A percentile compares a stretch with the other conserved stretches of the same genome.
phyloP scores from a whole-genome alignment of 2,888 invertebrate genomes.

The Notodonta ziczac region DNA sequence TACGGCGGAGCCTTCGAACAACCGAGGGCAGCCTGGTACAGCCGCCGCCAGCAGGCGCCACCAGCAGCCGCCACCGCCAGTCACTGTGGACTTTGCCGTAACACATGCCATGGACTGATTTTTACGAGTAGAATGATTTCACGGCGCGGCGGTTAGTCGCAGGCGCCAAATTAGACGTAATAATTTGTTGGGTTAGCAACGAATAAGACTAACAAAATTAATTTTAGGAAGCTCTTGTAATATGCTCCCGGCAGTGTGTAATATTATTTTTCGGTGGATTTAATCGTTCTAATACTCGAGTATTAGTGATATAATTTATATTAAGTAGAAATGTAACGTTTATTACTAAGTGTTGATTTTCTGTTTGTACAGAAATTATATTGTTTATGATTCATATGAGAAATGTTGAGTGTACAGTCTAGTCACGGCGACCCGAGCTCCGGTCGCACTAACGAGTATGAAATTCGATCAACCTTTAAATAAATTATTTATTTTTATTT shows the following conservation, averaged over 20 bases:
- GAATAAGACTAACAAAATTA: slow-evolving; percentile 79
- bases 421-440: slow-evolving; percentile 81
- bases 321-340: slow-evolving; percentile 79
- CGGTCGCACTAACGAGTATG: slow-evolving; percentile 69
- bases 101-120: slow-evolving; percentile 44
- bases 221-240: slow-evolving; percentile 70
- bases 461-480: slow-evolving; percentile 72
- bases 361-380: slow-evolving; percentile 79
- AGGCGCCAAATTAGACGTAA: slow-evolving; percentile 54
- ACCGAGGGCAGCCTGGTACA: not conserved
- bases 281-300: slow-evolving; percentile 83
- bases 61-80: slow-evolving; percentile 4
- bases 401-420: slow-evolving; percentile 83
- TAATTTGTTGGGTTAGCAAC: slow-evolving; percentile 66
- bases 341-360: slow-evolving; percentile 81
- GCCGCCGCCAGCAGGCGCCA: not conserved
- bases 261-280: slow-evolving; percentile 80
- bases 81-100: slow-evolving; percentile 31
- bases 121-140: slow-evolving; percentile 42
- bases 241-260: slow-evolving; percentile 76
- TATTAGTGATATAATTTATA: slow-evolving; percentile 80
- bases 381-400: slow-evolving; percentile 75
- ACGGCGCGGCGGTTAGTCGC: slow-evolving; percentile 52
- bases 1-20: slow-evolving; percentile 13
- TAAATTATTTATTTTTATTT: slow-evolving; percentile 83